Conservation (phyloP, 1,140 invertebrate genomes). For the Meloidogyne floridensis region DNA sequence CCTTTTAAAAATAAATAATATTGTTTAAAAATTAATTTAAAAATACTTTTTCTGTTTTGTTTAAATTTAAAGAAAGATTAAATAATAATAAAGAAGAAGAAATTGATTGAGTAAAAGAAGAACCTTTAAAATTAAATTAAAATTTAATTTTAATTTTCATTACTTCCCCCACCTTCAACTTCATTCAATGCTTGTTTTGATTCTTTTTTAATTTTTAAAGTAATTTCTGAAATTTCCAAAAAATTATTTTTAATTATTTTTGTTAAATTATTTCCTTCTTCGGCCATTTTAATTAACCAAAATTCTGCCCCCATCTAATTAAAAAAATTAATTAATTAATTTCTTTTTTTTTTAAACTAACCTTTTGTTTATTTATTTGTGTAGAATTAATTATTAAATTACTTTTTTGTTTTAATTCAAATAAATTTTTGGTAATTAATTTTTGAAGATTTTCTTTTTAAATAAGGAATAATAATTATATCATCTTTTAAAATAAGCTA, state of each 20-base stretch:
- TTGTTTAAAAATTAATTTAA: background rate
- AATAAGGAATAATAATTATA: background rate
- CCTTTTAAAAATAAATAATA: background rate
- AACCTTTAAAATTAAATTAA: too few relatives aligned
- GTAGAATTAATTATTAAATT: too few relatives aligned
- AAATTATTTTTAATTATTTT: background rate
- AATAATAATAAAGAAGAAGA: too few relatives aligned
- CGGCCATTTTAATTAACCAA: background rate
- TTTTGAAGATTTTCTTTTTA: too few relatives aligned
- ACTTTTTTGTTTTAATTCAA: too few relatives aligned
- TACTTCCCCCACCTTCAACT: background rate
- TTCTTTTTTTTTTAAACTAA: too few relatives aligned
- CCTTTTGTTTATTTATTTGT: too few relatives aligned
- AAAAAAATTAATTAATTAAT: too few relatives aligned
- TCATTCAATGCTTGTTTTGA: background rate
- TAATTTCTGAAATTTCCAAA: background rate
- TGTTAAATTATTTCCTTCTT: background rate
- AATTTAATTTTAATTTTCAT: too few relatives aligned
- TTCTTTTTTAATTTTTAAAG: background rate
- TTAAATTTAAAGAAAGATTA: too few relatives aligned
- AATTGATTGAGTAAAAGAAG: too few relatives aligned
- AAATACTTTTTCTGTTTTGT: background rate
- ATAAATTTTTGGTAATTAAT: too few relatives aligned
- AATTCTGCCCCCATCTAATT: background rate
- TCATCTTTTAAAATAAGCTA: background rate